phyloP scores from a whole-genome alignment of 2,113 vertebrate genomes.

The Fulmarus glacialis region DNA sequence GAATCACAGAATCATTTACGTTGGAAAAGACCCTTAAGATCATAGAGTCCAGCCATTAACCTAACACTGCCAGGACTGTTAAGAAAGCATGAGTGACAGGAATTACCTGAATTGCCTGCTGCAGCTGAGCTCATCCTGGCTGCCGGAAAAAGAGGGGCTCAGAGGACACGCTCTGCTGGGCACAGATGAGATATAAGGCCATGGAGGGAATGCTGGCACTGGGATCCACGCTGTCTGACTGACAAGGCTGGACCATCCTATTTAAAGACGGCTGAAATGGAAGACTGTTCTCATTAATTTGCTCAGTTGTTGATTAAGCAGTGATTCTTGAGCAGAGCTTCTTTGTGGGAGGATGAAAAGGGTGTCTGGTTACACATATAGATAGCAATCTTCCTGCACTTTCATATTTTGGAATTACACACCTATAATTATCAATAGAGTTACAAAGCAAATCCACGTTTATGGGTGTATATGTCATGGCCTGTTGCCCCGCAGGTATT shows the following conservation, averaged over 20 bases:
- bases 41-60: accelerated
- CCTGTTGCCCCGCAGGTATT: slow-evolving; percentile 79
- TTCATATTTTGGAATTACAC: neutral
- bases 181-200: neutral
- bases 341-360: neutral
- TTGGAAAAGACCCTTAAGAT: neutral
- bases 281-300: neutral
- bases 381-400: neutral
- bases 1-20: accelerated
- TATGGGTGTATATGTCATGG: neutral
- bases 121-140: neutral
- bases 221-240: neutral
- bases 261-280: neutral
- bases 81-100: accelerated
- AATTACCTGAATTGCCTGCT: accelerated
- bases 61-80: neutral
- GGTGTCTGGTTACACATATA: accelerated
- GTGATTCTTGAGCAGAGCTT: neutral
- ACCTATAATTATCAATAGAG: accelerated
- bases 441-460: neutral
- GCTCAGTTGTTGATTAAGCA: neutral
- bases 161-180: neutral
- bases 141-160: neutral
- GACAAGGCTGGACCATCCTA: neutral
- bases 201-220: neutral